These are phyloP conservation scores for Eulemur rufifrons DNA, from an alignment of 2,113 vertebrate species.

Conservation along the genomic window DNA sequence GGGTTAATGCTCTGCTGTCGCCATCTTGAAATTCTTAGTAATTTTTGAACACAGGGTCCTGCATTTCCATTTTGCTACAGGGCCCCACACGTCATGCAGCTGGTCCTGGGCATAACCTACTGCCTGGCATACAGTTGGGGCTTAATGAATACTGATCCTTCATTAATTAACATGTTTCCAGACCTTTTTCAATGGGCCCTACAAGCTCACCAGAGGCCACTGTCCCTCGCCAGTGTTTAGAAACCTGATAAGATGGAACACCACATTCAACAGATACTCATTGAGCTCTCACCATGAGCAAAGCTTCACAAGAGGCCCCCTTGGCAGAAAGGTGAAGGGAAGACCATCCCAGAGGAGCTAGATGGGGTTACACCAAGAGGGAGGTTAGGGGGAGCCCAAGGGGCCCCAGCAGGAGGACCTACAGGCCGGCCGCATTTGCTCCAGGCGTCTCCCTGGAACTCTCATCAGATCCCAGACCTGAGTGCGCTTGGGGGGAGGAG, in stretches of 20 bases:
- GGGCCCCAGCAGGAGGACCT: accelerated
- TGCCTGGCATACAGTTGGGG: not conserved
- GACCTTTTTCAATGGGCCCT: not conserved
- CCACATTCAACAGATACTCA: not conserved
- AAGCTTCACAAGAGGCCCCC: not conserved
- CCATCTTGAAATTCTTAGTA: not conserved
- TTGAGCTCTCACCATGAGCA: not conserved
- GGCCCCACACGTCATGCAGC: not conserved
- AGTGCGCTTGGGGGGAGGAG: not conserved
- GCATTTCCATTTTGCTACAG: not conserved
- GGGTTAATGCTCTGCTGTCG: not conserved
- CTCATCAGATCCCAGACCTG: not conserved
- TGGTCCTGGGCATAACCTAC: not conserved
- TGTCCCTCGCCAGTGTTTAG: not conserved
- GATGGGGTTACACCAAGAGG: not conserved
- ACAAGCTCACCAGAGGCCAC: not conserved
- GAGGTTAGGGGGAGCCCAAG: not conserved
- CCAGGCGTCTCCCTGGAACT: accelerated
- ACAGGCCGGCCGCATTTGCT: accelerated
- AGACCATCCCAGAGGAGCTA: not conserved
- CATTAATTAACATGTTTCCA: not conserved
- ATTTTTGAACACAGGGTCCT: not conserved
- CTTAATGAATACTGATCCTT: not conserved
- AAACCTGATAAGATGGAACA: accelerated
- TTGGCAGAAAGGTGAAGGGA: not conserved